A percentile compares a stretch with the other conserved stretches of the same genome.
Conservation (phyloP, 2,888 invertebrate species). For the Elegia similella region DNA sequence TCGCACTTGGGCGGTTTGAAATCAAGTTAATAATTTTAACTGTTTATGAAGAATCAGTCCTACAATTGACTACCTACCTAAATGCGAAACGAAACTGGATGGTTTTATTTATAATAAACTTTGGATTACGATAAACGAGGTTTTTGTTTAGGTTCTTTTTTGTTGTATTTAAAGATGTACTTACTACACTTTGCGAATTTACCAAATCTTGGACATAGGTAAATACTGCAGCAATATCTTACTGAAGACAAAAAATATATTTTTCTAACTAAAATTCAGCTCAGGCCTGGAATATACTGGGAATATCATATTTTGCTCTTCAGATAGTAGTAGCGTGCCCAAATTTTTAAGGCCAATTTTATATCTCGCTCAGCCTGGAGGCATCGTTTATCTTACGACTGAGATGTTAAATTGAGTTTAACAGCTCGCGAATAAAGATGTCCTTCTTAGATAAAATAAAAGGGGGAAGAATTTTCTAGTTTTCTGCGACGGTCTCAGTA, state of each 20-base stretch:
- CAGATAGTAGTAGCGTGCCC: slow-evolving; percentile 28
- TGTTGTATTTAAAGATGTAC: no score
- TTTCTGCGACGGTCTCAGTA: slow-evolving; percentile 51
- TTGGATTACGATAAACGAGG: no score
- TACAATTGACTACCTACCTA: no score
- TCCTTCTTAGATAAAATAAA: slow-evolving; percentile 67
- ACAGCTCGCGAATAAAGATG: slow-evolving; percentile 73
- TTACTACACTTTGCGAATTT: no score
- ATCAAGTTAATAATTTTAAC: no score
- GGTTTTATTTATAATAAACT: no score
- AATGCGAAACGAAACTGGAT: no score
- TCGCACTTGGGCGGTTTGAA: no score
- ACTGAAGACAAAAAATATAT: neutral
- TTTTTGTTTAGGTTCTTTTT: no score
- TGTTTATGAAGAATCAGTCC: no score
- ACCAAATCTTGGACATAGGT: no score
- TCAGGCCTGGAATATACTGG: neutral
- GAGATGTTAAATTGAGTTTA: slow-evolving; percentile 71
- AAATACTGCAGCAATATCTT: neutral
- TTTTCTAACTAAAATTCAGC: neutral
- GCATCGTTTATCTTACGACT: slow-evolving; percentile 55
- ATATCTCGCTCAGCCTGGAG: slow-evolving; percentile 43
- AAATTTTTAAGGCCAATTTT: slow-evolving; percentile 44
- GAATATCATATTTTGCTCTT: slow-evolving; percentile 3
- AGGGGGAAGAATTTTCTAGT: slow-evolving; percentile 64